Base-by-base conservation (phyloP, 2,113 vertebrate species). In the Chaetodon auriga region DNA sequence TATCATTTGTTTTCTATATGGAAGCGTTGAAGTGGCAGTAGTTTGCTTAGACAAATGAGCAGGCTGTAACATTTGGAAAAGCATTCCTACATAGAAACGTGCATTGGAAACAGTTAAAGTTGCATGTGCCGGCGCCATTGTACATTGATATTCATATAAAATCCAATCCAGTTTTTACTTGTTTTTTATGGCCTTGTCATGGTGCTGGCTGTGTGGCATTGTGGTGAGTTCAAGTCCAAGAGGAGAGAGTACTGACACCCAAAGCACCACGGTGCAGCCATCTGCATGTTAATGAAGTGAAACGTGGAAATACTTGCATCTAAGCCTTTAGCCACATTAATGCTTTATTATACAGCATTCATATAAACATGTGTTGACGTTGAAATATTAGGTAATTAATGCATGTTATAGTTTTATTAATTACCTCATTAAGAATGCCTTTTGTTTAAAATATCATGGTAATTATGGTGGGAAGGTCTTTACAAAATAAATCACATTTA, bases 301-400 rank as follows among this genome's bases (percentile, higher is more conserved):
- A 43, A 61, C 38, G 64, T 6, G 45, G 36, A 65, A 65, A 64
- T 41, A 41, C 35, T 6, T 41, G 36, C 60, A 62, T 63, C 19
- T 43, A 15, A 45, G 21, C n/a, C 38, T 5, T 18, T 18, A 6
- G 15, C 18, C 48, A 18, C 48, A 2, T n/a, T 43, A n/a, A 64
- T 18, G n/a, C 36, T 25, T 57, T 21, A 46, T 70, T 43, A 30
- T 53, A 45, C 15, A 68, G 65, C 48, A 36, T 55, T 43, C 2
- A 51, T 6, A 30, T 3, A n/a, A 36, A 51, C 21, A 45, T 35
- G 14, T 77, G 60, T 61, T 68, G 7, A 58, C 25, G 60, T 58
- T 30, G 58, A 70, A 41, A 41, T 43, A 82, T 75, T 19, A 48
- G 19, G 14, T 51, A 51, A 74, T 68, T 13, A 53, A 55, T 38